Conservation (phyloP, 2,797 vertebrate species). For the Lacerta agilis region DNA sequence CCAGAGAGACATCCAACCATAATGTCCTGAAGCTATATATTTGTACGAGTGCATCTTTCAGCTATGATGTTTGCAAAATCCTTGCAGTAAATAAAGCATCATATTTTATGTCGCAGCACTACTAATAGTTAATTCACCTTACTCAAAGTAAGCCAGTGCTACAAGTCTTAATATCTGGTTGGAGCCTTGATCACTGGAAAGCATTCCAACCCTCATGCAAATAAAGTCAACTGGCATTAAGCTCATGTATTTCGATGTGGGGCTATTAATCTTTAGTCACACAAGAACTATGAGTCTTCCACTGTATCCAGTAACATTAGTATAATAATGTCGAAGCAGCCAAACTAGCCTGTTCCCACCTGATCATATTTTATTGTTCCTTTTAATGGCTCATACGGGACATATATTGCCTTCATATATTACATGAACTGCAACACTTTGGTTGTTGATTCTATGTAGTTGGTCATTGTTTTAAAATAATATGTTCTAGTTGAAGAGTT, state of each 20-base stretch:
- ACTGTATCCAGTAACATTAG: not conserved
- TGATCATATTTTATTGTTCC: not conserved
- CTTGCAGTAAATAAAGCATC: not conserved
- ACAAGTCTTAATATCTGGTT: not conserved
- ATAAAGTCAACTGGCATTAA: not conserved
- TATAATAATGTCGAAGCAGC: not conserved
- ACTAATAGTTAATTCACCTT: not conserved
- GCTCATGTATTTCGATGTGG: not conserved
- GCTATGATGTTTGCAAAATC: too few relatives aligned
- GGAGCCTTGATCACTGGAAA: too few relatives aligned
- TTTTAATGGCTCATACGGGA: not conserved
- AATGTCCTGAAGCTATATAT: not conserved
- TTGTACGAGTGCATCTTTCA: not conserved
- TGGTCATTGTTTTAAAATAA: not conserved
- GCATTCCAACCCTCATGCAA: not conserved
- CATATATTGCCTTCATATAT: not conserved
- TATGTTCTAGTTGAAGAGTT: too few relatives aligned
- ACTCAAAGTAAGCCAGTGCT: not conserved
- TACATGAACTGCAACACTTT: not conserved
- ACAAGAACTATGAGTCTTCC: not conserved
- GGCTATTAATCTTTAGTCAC: not conserved
- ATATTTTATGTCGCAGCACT: not conserved
- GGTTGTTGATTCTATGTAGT: not conserved
- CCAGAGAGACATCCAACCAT: not conserved
- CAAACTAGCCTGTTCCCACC: not conserved